Evolutionary conservation across 2,113 vertebrate species (phyloP).

Genomic region (Platycercus adscitus): DNA sequence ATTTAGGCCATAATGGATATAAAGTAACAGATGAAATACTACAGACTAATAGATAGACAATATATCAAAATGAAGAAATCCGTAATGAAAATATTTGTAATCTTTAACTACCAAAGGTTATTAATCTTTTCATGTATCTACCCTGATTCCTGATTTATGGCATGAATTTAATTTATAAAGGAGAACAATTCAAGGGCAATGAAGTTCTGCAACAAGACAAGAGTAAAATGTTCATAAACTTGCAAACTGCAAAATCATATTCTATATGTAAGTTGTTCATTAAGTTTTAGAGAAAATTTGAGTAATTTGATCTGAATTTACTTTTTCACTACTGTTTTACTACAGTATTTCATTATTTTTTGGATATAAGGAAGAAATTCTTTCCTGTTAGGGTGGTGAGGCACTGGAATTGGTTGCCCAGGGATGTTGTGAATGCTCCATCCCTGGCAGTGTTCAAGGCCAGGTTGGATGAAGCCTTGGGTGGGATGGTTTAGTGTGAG

Average conservation of each 20-base stretch:
- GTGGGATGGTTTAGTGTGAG: too few species aligned
- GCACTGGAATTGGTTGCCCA: too few species aligned
- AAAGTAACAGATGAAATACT: constrained; percentile 9
- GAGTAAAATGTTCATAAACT: background rate
- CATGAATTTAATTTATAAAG: background rate
- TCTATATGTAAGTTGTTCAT: background rate
- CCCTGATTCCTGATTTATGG: background rate
- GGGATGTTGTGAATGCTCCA: too few species aligned
- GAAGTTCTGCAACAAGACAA: background rate
- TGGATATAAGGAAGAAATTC: too few species aligned
- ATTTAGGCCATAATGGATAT: constrained; percentile 45
- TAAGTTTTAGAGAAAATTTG: background rate
- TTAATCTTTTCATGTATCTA: background rate
- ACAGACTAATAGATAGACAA: background rate
- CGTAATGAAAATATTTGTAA: background rate
- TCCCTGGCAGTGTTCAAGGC: too few species aligned
- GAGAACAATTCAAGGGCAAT: background rate
- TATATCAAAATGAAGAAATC: background rate
- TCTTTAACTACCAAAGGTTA: background rate
- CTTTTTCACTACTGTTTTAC: background rate
- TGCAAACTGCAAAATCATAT: background rate
- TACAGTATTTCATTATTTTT: background rate
- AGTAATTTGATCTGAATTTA: background rate
- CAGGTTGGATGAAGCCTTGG: too few species aligned
- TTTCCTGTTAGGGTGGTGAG: too few species aligned